phyloP scores from a whole-genome alignment of 2,113 vertebrate species.

The Nesoenas mayeri region DNA sequence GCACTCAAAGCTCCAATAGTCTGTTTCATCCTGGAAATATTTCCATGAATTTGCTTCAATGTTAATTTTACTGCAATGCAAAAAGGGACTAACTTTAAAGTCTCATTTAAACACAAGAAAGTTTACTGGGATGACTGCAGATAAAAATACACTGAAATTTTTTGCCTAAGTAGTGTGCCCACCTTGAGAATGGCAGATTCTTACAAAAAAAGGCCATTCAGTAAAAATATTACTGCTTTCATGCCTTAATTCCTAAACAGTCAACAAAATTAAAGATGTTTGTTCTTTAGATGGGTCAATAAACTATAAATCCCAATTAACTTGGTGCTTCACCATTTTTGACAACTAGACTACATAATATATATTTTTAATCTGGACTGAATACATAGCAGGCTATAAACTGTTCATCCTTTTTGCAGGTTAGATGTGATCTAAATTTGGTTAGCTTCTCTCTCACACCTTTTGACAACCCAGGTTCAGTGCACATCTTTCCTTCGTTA shows the following conservation, averaged over 20 bases:
- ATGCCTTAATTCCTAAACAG: not conserved
- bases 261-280: not conserved
- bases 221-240: not conserved
- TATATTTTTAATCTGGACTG: not conserved
- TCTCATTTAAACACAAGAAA: not conserved
- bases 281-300: not conserved
- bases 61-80: not conserved
- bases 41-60: not conserved
- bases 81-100: not conserved
- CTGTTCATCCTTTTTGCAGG: not conserved
- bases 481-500: not conserved
- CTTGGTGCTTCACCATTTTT: not conserved
- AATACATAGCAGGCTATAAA: not conserved
- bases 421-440: not conserved
- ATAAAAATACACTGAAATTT: not conserved
- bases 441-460: not conserved
- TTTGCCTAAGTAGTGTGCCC: not conserved
- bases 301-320: not conserved
- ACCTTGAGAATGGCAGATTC: not conserved
- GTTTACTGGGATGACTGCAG: not conserved
- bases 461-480: not conserved
- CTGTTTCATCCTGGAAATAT: not conserved
- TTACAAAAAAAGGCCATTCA: not conserved
- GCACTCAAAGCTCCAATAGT: not conserved
- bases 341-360: not conserved